These are phyloP conservation scores for Esox lucius DNA, from an alignment of 2,797 vertebrate genomes.

Conservation along the genomic window DNA sequence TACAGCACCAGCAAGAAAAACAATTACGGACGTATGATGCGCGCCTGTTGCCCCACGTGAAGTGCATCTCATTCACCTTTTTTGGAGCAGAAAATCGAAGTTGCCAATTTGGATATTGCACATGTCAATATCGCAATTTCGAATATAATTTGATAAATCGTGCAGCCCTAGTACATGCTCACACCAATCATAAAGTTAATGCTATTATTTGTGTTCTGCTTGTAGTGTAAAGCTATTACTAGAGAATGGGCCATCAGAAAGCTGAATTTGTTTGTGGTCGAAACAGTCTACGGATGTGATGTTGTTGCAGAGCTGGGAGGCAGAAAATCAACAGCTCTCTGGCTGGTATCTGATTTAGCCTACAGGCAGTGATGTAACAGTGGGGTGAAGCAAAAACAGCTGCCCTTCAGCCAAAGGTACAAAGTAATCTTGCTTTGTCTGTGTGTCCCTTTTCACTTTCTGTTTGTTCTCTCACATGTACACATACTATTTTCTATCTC, in stretches of 20 bases:
- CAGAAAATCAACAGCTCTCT: constrained; percentile 1
- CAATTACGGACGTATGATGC: no score
- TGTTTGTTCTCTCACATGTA: background rate
- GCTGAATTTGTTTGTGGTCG: background rate
- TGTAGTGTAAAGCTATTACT: background rate
- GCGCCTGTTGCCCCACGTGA: no score
- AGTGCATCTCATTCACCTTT: no score
- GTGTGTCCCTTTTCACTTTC: background rate
- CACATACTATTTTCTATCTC: background rate
- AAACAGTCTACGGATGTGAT: background rate
- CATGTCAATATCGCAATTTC: no score
- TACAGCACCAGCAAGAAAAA: no score
- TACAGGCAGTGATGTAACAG: constrained; percentile 11
- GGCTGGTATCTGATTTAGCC: constrained; percentile 12
- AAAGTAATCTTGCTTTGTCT: background rate
- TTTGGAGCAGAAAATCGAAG: no score
- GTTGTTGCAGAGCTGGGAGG: constrained; percentile 8
- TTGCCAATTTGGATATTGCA: no score
- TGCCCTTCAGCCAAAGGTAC: constrained; percentile 9
- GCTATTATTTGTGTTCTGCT: background rate
- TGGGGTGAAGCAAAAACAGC: background rate
- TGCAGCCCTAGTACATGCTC: background rate
- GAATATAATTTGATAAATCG: no score
- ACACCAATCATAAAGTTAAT: constrained; percentile 1
- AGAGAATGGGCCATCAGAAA: background rate